Percentiles rank a stretch among this genome's conserved stretches.
phyloP scores from a whole-genome alignment of 2,113 vertebrate genomes.

The Callipepla californica region DNA sequence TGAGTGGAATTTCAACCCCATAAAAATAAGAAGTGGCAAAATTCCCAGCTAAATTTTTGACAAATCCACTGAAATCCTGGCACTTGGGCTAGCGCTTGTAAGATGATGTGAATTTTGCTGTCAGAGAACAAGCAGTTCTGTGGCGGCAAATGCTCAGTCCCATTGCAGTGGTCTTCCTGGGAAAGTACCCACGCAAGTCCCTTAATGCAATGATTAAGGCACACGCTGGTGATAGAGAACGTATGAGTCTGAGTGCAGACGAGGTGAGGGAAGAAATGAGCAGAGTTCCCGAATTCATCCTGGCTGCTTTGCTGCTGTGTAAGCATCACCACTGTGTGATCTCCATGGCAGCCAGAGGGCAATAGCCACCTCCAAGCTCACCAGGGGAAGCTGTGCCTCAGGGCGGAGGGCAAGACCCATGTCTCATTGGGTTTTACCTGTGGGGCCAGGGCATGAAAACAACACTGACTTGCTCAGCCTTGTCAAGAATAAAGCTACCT shows the following conservation, averaged over 20 bases:
- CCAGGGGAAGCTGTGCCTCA: background rate
- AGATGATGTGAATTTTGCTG: background rate
- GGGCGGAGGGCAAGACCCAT: background rate
- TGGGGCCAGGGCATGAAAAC: background rate
- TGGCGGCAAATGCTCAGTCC: background rate
- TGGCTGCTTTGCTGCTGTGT: background rate
- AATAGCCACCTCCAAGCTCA: accelerated
- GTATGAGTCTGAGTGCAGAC: background rate
- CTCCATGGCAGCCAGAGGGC: background rate
- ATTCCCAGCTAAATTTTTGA: constrained; percentile 7
- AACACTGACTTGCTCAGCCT: background rate
- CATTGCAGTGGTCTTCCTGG: background rate
- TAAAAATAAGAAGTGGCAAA: constrained; percentile 20
- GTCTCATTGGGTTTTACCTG: accelerated
- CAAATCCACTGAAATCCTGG: background rate
- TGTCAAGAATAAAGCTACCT: background rate
- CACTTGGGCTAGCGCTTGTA: background rate
- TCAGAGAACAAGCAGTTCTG: constrained; percentile 13
- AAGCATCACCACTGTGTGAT: background rate
- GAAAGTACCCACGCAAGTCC: constrained; percentile 41
- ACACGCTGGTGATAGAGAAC: accelerated
- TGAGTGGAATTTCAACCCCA: background rate
- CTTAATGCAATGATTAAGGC: background rate
- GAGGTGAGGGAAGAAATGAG: constrained; percentile 41
- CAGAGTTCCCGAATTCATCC: background rate